Percentiles rank a stretch among this genome's conserved stretches.
Conservation (phyloP, 2,888 invertebrate species). For the Trissolcus japonicus region DNA sequence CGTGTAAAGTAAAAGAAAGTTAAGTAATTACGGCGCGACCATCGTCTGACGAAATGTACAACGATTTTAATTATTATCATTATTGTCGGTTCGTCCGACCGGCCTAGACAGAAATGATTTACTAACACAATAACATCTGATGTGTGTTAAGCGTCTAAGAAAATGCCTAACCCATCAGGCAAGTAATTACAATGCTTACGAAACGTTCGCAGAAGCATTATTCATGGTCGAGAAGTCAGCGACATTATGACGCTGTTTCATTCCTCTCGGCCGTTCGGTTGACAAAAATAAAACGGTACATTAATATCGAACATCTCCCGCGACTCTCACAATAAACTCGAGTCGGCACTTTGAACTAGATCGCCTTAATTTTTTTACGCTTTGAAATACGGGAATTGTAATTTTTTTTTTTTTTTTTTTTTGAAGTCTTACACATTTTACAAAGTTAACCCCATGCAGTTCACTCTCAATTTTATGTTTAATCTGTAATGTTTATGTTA, state of each 20-base stretch:
- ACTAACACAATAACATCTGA: constrained; percentile 22
- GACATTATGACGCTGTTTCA: constrained; percentile 39
- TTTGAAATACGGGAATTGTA: too few relatives aligned
- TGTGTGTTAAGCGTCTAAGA: constrained; percentile 40
- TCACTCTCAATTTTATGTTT: too few relatives aligned
- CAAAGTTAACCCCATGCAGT: too few relatives aligned
- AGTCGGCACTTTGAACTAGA: too few relatives aligned
- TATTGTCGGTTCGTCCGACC: constrained; percentile 3
- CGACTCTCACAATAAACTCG: not conserved
- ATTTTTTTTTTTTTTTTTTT: too few relatives aligned
- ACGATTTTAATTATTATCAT: not conserved
- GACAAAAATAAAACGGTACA: constrained; percentile 33
- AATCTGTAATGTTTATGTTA: too few relatives aligned
- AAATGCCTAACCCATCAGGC: constrained; percentile 34
- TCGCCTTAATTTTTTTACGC: too few relatives aligned
- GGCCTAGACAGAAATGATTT: constrained; percentile 27
- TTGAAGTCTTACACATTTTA: too few relatives aligned
- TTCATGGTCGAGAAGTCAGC: constrained; percentile 47
- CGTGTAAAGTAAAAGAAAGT: not conserved
- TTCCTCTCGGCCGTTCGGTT: constrained; percentile 27
- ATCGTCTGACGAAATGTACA: constrained; percentile 8
- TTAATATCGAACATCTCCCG: constrained; percentile 33
- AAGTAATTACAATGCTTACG: constrained; percentile 48
- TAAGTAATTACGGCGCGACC: not conserved
- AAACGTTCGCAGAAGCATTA: constrained; percentile 51